Evolutionary conservation across 2,888 invertebrate genomes (phyloP).

Genomic region (Brachyopa scutellaris): DNA sequence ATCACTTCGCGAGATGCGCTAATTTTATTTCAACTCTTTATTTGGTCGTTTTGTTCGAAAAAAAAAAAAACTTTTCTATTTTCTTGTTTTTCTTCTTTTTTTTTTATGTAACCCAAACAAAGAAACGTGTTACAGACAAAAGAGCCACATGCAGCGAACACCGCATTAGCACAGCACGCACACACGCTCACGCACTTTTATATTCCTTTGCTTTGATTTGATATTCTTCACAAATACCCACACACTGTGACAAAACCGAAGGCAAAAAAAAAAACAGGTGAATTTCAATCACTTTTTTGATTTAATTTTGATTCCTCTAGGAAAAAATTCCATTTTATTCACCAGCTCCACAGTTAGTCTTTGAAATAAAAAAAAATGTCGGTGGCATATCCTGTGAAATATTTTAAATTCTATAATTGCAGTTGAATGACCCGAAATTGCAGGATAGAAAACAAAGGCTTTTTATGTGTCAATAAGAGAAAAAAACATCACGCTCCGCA

Average conservation of each 20-base stretch:
- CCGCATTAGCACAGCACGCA: no score
- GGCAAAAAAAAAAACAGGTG: slow-evolving; percentile 41
- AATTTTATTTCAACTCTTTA: not conserved
- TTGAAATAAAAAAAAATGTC: no score
- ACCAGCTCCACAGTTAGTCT: not conserved
- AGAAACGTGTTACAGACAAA: slow-evolving; percentile 19
- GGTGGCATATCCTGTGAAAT: not conserved
- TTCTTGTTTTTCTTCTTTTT: not conserved
- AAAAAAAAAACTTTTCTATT: not conserved
- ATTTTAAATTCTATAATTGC: not conserved
- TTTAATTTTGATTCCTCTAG: not conserved
- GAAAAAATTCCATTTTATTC: slow-evolving; percentile 2
- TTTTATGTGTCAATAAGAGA: no score
- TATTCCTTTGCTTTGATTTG: not conserved
- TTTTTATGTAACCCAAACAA: slow-evolving; percentile 46
- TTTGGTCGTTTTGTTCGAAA: no score
- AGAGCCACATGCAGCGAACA: slow-evolving; percentile 22
- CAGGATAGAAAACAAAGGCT: slow-evolving; percentile 1
- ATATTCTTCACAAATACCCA: not conserved
- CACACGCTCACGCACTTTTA: slow-evolving; percentile 14
- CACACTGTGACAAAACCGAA: not conserved
- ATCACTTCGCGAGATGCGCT: no score
- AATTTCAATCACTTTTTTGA: slow-evolving; percentile 24
- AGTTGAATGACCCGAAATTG: slow-evolving; percentile 40
- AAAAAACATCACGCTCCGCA: slow-evolving; percentile 6